Percentiles rank a stretch among this genome's conserved stretches.
Conservation (phyloP, 2,888 invertebrate species). For the Tachina lurida region DNA sequence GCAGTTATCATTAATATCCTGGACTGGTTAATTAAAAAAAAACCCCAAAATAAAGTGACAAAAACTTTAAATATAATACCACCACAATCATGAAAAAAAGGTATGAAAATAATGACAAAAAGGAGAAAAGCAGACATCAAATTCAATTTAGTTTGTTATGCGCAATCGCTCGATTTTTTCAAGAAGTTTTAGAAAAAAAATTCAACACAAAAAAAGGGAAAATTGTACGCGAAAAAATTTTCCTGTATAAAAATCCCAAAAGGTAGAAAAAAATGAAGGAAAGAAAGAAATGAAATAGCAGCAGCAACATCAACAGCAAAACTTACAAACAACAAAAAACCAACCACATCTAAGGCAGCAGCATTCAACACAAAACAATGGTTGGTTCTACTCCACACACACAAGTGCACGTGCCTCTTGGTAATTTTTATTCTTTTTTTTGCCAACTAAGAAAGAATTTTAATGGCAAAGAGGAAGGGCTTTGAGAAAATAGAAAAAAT, state of each 20-base stretch:
- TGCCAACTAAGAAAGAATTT: conserved; percentile 43
- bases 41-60: conserved; percentile 14
- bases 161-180: conserved; percentile 59
- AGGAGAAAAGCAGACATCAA: conserved; percentile 39
- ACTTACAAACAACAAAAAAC: conserved; percentile 49
- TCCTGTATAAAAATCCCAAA: conserved; percentile 48
- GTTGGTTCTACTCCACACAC: conserved; percentile 35
- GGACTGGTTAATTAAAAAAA: conserved; percentile 28
- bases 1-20: conserved; percentile 19
- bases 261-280: conserved; percentile 39
- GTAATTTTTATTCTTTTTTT: conserved; percentile 19
- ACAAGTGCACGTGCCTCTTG: conserved; percentile 38
- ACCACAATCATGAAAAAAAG: conserved; percentile 24
- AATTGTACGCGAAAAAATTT: conserved; percentile 46
- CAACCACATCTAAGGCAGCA: conserved; percentile 59
- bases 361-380: conserved; percentile 54
- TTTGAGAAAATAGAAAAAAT: conserved; percentile 30
- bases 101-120: conserved; percentile 24
- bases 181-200: conserved; percentile 43
- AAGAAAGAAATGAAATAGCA: conserved; percentile 20
- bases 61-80: conserved; percentile 41
- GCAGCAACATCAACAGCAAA: conserved; percentile 21
- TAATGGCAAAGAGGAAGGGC: conserved; percentile 57
- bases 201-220: conserved; percentile 19
- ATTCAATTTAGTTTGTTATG: conserved; percentile 53